These are phyloP conservation scores for Verasper variegatus DNA, from an alignment of 2,113 vertebrate genomes.

Conservation along the genomic window DNA sequence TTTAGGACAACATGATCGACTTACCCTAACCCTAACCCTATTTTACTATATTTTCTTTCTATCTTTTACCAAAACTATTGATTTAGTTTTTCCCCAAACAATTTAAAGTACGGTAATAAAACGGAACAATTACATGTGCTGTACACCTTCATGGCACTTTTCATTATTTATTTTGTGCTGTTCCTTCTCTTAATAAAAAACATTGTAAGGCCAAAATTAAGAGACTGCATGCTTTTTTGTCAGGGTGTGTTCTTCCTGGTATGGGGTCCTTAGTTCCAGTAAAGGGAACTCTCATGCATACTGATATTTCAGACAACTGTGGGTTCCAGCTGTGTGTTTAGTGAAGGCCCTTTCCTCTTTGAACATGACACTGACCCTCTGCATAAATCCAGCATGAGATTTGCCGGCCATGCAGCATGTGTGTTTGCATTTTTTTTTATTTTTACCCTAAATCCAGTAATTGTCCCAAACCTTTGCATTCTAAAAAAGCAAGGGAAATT, in stretches of 20 bases:
- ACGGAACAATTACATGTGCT: no score
- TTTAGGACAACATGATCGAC: background rate
- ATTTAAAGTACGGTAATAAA: no score
- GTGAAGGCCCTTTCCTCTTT: background rate
- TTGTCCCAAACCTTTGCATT: slow-evolving; percentile 6
- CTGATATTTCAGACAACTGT: background rate
- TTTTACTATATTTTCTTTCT: no score
- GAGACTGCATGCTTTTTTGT: no score
- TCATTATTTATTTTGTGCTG: no score
- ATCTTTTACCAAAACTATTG: no score
- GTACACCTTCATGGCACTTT: no score
- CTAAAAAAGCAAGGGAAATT: background rate
- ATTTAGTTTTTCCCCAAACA: no score
- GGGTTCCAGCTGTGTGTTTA: background rate
- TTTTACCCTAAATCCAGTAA: background rate
- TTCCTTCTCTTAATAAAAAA: no score
- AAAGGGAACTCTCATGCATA: background rate
- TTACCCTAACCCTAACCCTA: no score
- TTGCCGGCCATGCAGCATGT: background rate
- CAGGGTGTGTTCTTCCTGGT: background rate
- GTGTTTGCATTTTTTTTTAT: background rate
- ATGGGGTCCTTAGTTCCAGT: no score
- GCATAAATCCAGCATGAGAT: background rate
- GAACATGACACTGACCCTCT: background rate
- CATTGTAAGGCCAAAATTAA: no score